Conservation (phyloP, 1,140 invertebrate genomes). For the Meloidogyne exigua region DNA sequence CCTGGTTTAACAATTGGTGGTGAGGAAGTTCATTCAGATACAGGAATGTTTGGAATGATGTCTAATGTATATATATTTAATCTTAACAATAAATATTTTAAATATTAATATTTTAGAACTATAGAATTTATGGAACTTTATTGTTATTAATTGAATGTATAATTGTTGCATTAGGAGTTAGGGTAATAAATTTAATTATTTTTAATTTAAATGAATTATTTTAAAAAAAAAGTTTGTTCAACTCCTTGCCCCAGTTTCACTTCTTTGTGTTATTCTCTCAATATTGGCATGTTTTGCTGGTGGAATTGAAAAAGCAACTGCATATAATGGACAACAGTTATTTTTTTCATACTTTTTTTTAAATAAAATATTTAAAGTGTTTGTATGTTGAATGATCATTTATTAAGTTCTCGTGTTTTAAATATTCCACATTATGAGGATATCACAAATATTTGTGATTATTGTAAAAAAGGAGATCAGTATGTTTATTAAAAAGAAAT, state of each 20-base stretch:
- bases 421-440: slow-evolving; percentile 23
- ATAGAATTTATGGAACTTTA: slow-evolving; percentile 67
- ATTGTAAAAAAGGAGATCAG: slow-evolving; percentile 57
- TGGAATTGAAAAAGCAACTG: slow-evolving; percentile 58
- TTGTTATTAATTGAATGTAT: slow-evolving; percentile 66
- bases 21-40: slow-evolving; percentile 60
- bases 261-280: slow-evolving; percentile 66
- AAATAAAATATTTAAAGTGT: slow-evolving; percentile 41
- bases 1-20: slow-evolving; percentile 66
- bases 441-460: slow-evolving; percentile 52
- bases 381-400: slow-evolving; percentile 58
- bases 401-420: slow-evolving; percentile 18
- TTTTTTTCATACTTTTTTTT: slow-evolving; percentile 4
- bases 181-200: slow-evolving; percentile 27
- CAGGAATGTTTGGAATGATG: slow-evolving; percentile 60
- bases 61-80: slow-evolving; percentile 49
- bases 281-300: slow-evolving; percentile 68
- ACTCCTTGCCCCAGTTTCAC: neutral
- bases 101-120: slow-evolving; percentile 51
- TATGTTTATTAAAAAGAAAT: slow-evolving; percentile 16
- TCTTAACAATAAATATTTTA: no score
- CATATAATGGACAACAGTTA: slow-evolving; percentile 55
- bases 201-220: neutral
- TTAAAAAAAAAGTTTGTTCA: neutral
- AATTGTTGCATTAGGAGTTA: slow-evolving; percentile 68